phyloP scores from a whole-genome alignment of 1,140 invertebrate genomes.

The Delia radicum region DNA sequence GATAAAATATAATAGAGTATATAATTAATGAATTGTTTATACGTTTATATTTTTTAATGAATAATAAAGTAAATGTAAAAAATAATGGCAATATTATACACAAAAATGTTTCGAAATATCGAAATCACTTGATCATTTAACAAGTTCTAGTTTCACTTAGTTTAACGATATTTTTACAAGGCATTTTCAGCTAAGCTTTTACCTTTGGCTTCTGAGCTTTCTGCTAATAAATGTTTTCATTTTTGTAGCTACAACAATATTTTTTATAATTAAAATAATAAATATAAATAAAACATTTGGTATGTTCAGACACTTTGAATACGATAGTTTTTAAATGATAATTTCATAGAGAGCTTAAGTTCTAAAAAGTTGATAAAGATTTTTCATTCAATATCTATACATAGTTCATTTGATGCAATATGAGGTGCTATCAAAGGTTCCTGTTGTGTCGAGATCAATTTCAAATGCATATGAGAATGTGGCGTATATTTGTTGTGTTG shows the following conservation, averaged over 20 bases:
- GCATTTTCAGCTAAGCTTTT: slow-evolving; percentile 14
- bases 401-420: background rate
- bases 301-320: background rate
- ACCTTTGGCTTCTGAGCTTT: slow-evolving; percentile 14
- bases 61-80: background rate
- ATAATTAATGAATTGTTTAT: background rate
- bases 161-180: background rate
- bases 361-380: too few relatives aligned
- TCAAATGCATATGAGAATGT: background rate
- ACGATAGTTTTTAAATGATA: background rate
- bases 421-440: background rate
- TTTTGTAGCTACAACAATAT: background rate
- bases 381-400: slow-evolving; percentile 11
- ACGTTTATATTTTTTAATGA: background rate
- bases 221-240: background rate
- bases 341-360: too few relatives aligned
- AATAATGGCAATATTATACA: background rate
- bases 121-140: background rate
- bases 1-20: background rate
- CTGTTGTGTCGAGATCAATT: slow-evolving; percentile 7
- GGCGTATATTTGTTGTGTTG: background rate
- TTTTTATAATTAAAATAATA: background rate
- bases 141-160: background rate
- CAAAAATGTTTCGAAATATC: slow-evolving; percentile 1
- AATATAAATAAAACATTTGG: background rate